Conservation (phyloP, 2,797 vertebrate species). For the Channallabes apus region DNA sequence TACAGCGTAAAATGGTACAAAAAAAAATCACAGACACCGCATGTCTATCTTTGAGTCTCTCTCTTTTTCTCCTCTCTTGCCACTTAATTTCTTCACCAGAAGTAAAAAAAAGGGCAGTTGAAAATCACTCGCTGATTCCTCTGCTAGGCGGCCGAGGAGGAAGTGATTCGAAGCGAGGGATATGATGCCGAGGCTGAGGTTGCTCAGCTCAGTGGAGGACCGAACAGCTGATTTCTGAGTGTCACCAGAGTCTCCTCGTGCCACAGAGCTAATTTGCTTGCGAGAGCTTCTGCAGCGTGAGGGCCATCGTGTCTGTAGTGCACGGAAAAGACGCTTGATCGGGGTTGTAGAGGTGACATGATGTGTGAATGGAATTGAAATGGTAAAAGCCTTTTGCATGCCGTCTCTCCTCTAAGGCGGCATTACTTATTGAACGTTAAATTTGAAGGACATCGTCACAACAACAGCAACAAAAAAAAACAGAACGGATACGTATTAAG, state of each 20-base stretch:
- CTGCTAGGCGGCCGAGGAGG: not conserved
- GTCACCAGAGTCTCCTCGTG: constrained; percentile 22
- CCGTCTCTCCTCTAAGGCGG: not conserved
- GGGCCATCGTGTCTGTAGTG: constrained; percentile 19
- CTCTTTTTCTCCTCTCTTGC: not conserved
- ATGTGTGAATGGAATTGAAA: constrained; percentile 20
- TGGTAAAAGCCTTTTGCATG: constrained; percentile 15
- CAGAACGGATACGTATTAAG: not conserved
- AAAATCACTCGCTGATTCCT: constrained; percentile 13
- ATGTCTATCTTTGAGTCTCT: not conserved
- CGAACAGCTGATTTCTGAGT: constrained; percentile 30
- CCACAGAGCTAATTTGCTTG: constrained; percentile 31
- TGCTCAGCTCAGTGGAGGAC: constrained; percentile 8
- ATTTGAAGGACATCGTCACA: not conserved
- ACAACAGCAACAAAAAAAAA: not conserved
- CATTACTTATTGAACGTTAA: not conserved
- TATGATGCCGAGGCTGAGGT: not conserved
- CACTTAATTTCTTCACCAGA: not conserved
- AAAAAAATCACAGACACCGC: not conserved
- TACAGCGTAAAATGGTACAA: not conserved
- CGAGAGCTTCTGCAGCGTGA: constrained; percentile 1
- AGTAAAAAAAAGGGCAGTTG: not conserved
- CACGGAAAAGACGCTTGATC: not conserved
- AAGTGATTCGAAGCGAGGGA: constrained; percentile 3
- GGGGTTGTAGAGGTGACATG: constrained; percentile 6